Conservation (phyloP, 2,888 invertebrate genomes). For the Tricholauxania praeusta region DNA sequence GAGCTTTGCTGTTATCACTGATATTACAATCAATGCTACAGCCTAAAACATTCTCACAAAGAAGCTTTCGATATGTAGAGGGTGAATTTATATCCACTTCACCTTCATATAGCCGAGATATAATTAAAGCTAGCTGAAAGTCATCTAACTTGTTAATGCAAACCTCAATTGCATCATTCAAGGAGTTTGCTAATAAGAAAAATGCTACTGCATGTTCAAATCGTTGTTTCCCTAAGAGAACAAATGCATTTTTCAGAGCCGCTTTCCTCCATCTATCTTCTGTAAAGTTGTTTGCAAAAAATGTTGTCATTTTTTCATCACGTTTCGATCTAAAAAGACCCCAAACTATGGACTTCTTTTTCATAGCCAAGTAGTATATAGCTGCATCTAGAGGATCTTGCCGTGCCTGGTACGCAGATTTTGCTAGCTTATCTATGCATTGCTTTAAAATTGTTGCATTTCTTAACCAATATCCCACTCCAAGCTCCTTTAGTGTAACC, state of each 20-base stretch:
- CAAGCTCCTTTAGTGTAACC: constrained; percentile 89
- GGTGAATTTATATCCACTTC: constrained; percentile 57
- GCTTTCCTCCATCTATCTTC: constrained; percentile 97
- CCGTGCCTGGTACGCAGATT: constrained; percentile 89
- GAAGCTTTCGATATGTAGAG: constrained; percentile 77
- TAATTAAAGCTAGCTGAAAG: constrained; percentile 94
- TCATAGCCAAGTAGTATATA: constrained; percentile 97
- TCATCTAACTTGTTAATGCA: constrained; percentile 87
- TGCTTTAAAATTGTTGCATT: constrained; percentile 84
- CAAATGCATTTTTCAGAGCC: constrained; percentile 98
- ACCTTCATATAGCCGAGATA: constrained; percentile 89
- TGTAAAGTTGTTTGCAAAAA: constrained; percentile 94
- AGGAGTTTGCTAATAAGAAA: constrained; percentile 93
- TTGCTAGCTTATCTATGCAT: constrained; percentile 93
- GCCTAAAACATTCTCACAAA: constrained; percentile 84
- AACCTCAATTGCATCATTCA: constrained; percentile 96
- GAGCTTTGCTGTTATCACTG: constrained; percentile 79
- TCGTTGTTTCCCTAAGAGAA: constrained; percentile 92
- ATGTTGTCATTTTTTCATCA: constrained; percentile 93
- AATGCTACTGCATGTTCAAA: constrained; percentile 99
- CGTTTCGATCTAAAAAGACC: constrained; percentile 90
- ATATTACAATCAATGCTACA: constrained; percentile 77
- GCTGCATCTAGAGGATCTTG: constrained; percentile 98
- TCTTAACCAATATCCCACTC: constrained; percentile 96
- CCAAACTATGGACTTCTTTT: constrained; percentile 96